Evolutionary conservation across 2,888 invertebrate species (phyloP), one percentile per base, ranked within the genome.

Genomic region (Aromia moschata): DNA sequence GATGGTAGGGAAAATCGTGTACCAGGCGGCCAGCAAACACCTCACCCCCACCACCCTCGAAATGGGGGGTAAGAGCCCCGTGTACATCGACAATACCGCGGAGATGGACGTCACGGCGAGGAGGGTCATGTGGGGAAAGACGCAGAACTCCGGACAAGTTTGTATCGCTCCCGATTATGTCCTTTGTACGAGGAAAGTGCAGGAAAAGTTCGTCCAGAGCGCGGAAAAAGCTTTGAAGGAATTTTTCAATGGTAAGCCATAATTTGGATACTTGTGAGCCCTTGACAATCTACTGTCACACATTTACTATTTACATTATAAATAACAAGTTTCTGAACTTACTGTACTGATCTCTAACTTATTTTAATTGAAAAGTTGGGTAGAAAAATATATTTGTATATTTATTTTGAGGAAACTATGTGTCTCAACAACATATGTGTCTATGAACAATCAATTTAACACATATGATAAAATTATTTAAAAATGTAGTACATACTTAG

Each of bases 161-260:
- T 98, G 98, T 81, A 91, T 99, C 63, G 96, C 97, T 0, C 98
- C 98, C 0, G 98, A 98, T 82, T 98, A 97, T 77, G 76, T 98
- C 15, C 83, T 98, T 1, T 95, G 95, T 81, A 87, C 89, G 14
- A 87, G 87, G 72, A 88, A 90, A 75, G 84, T 93, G 0, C 90
- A 96, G 80, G 86, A 86, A 7, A 84, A 86, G 67, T 77, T 81
- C 49, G 37, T 81, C 0, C 20, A 66, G n/a, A 61, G 62, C n/a
- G 74, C 77, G 0, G 88, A 86, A 74, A 85, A 86, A 64, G 82
- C 91, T 10, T 70, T 94, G 0, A 85, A 86, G 53, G 90, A 93
- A 73, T 98, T 93, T 88, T 98, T 92, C 74, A 93, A 94, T 0
- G 86, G 88, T 0, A 87, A 94, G 61, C n/a, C n/a, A n/a, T n/a